Base-by-base conservation (phyloP, 2,797 vertebrate species). In the Acrossocheilus wenchowensis region DNA sequence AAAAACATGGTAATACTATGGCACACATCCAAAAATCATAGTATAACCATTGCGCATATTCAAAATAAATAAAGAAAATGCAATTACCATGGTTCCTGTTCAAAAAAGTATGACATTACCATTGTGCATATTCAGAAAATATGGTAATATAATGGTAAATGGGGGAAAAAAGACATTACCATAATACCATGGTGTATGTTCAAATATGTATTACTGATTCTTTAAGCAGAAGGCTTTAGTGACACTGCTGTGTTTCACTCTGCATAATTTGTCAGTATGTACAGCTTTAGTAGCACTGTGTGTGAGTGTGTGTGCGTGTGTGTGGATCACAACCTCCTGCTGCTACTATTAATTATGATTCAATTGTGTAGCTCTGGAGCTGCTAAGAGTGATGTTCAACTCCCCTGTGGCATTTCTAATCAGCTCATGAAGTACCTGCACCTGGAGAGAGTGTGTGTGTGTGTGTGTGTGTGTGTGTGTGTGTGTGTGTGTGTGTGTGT, bases 261-360 rank as follows among this genome's bases (percentile, higher is more conserved):
- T 66, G 60, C 83, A 69, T 54, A 69, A 39, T 54, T 66, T 43
- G 68, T 57, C 48, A 72, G 68, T 71, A 26, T 41, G 81, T 57
- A 73, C 72, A 83, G 41, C 80, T 80, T 73, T 36, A 78, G 75
- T 60, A 60, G 75, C 2, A 12, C 30, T 95, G 93, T 95, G 94
- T 93, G 95, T 95, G 94, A 94, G 94, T 91, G 93, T 93, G 60
- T 93, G 93, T 94, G 94, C 94, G 93, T 93, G 95, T 95, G 94
- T 95, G 94, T 94, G 94, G 94, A 94, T 92, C 88, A 91, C 93
- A 95, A 93, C 94, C 94, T 95, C 95, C 95, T 95, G 94, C 94
- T 94, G 94, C 91, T 94, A 94, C 95, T 94, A 95, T 95, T 96
- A 96, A 96, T 96, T 96, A 96, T 95, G 93, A 95, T 94, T 94